These are phyloP conservation scores for Apantesis nais DNA, from an alignment of 2,888 invertebrate species.

Conservation along the genomic window DNA sequence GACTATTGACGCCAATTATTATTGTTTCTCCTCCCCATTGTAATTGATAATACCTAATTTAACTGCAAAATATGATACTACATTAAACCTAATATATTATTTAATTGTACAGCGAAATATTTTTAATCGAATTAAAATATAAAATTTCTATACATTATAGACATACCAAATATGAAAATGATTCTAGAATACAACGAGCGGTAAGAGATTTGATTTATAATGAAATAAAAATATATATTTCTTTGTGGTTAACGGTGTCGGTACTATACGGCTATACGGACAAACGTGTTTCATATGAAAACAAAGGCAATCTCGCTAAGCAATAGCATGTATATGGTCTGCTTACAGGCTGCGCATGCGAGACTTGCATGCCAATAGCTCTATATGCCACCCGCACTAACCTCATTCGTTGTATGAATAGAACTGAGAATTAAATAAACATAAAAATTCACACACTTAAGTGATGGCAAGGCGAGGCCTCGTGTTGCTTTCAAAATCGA, in stretches of 20 bases:
- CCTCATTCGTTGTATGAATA: slow-evolving; percentile 49
- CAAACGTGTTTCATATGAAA: slow-evolving; percentile 44
- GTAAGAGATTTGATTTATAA: not conserved
- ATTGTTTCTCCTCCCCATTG: no score
- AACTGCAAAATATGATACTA: no score
- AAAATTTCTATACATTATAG: not conserved
- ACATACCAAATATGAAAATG: not conserved
- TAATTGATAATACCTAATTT: no score
- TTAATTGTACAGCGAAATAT: no score
- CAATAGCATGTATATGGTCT: slow-evolving; percentile 67
- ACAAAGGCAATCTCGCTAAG: slow-evolving; percentile 50
- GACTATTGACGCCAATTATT: no score
- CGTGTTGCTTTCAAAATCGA: slow-evolving; percentile 41
- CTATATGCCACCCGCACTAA: slow-evolving; percentile 44
- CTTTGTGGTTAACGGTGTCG: slow-evolving; percentile 22
- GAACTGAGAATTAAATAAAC: slow-evolving; percentile 51
- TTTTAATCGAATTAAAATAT: no score
- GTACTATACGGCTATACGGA: slow-evolving; percentile 20
- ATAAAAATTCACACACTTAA: slow-evolving; percentile 45
- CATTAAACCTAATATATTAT: no score
- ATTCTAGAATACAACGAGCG: not conserved
- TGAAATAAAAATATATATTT: not conserved
- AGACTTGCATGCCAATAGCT: slow-evolving; percentile 61
- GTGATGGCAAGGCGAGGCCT: slow-evolving; percentile 41
- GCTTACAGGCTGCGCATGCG: slow-evolving; percentile 56